Evolutionary conservation across 1,140 invertebrate species (phyloP), one percentile per base, ranked within the genome.

Genomic region (Drosophila orena): DNA sequence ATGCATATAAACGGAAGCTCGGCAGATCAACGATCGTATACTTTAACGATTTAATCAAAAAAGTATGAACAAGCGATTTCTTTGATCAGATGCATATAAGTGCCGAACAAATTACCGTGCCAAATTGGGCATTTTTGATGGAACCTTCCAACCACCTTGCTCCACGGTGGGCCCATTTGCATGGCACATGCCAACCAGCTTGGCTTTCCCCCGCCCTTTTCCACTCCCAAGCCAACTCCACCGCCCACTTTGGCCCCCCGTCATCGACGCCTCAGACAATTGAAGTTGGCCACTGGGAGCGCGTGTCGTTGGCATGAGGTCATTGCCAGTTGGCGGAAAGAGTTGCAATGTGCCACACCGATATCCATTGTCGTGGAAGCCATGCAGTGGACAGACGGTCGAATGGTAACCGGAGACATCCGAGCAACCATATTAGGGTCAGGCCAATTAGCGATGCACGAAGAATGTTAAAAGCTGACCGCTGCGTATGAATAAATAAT

Each of bases 271-370:
- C 12, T 49, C 54, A 59, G 65, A 81, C 75, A 88, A 75, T 76
- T 90, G 75, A 69, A 81, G 64, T 78, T 76, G 62, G 56, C 27
- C 37, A 49, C 20, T n/a, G 56, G 17, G 38, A 57, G 65, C 62
- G 70, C 56, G 81, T 69, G 61, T 71, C 52, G 75, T 55, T 76
- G 58, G 81, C 78, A 90, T 90, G 86, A 90, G 86, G 86, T 90
- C 86, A 90, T 90, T 90, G 88, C 70, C 88, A 90, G 86, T 83
- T 73, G 50, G 66, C 79, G 71, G 79, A 88, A 83, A 88, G 83
- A 88, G 79, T 88, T 88, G 64, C 71, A 66, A 46, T 43, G 46
- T 55, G 22, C 37, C 58, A 15, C 10, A 54, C 12, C 10, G 17
- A n/a, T 38, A 59, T 44, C 49, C 42, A 46, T 52, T 71, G 61